Conservation (phyloP, 2,113 vertebrate species). For the Fregetta grallaria region DNA sequence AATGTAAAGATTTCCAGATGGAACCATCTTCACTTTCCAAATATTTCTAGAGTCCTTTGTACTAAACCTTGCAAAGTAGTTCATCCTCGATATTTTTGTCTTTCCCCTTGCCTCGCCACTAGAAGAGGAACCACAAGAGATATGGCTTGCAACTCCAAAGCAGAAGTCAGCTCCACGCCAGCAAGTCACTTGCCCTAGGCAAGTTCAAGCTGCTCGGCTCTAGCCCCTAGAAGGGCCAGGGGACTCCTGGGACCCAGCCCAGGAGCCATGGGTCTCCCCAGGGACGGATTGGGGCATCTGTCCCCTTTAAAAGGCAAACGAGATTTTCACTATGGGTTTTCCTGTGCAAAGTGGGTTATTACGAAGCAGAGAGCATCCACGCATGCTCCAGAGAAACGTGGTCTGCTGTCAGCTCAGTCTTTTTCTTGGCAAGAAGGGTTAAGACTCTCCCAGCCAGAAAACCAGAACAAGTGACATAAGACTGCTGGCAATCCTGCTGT, state of each 20-base stretch:
- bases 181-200: rapidly evolving
- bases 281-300: background rate
- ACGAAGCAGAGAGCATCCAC: rapidly evolving
- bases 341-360: rapidly evolving
- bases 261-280: background rate
- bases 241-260: background rate
- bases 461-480: background rate
- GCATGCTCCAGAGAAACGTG: background rate
- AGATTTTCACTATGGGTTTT: background rate
- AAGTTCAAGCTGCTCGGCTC: background rate
- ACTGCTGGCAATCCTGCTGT: background rate
- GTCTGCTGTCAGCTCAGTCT: background rate
- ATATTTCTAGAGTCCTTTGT: background rate
- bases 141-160: rapidly evolving
- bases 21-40: background rate
- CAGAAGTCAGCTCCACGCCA: rapidly evolving
- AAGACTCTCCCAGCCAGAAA: background rate
- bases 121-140: background rate
- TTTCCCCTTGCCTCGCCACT: background rate
- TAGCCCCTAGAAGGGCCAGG: background rate
- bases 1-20: background rate
- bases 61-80: background rate
- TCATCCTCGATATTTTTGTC: background rate
- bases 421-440: background rate
- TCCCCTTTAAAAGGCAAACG: background rate